A percentile compares a stretch with the other conserved stretches of the same genome.
phyloP scores from a whole-genome alignment of 1,140 invertebrate species.

The Drosophila rhopaloa region DNA sequence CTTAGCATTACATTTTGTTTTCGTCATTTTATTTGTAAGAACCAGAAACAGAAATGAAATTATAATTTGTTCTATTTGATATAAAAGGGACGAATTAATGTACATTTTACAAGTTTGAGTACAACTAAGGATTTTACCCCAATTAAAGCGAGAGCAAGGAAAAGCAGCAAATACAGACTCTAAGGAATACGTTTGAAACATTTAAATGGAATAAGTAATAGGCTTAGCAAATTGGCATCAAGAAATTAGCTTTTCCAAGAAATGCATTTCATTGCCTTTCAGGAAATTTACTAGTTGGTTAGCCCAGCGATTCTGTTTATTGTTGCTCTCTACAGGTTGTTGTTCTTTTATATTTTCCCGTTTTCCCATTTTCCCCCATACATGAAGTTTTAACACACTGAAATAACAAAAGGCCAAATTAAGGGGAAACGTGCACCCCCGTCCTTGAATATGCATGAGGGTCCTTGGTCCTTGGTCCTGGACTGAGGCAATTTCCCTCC shows the following conservation, averaged over 20 bases:
- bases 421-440: background rate
- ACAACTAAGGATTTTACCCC: no score
- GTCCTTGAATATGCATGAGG: constrained; percentile 32
- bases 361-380: background rate
- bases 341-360: background rate
- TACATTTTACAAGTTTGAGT: no score
- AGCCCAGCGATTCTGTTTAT: constrained; percentile 6
- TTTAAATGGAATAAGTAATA: no score
- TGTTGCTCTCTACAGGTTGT: constrained; percentile 7
- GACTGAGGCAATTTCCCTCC: constrained; percentile 1
- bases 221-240: no score
- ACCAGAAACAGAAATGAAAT: no score
- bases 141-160: no score
- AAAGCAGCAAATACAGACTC: no score
- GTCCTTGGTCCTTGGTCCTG: constrained; percentile 3
- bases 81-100: no score
- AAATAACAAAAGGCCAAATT: constrained; percentile 35
- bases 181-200: no score
- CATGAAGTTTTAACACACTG: constrained; percentile 11
- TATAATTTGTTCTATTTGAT: no score
- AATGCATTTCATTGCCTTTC: constrained; percentile 1
- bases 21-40: no score
- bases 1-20: no score
- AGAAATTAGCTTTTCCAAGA: background rate
- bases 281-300: background rate